Conservation (phyloP, 2,113 vertebrate species). For the Agapornis roseicollis region DNA sequence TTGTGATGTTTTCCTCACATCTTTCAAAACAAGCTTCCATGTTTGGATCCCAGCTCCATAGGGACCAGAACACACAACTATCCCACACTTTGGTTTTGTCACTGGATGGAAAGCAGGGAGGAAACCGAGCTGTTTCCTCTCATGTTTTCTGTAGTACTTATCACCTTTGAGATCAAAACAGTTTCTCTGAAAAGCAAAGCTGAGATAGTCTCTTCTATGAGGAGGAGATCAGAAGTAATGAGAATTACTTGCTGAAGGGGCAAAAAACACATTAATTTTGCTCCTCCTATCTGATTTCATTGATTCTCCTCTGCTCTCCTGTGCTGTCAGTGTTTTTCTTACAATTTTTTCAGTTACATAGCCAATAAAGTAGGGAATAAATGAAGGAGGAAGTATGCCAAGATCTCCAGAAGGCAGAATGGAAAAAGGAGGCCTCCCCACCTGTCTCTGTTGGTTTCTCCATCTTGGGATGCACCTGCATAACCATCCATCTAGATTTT, state of each 20-base stretch:
- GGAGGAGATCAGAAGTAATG: not conserved
- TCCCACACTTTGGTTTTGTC: not conserved
- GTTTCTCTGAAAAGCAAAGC: not conserved
- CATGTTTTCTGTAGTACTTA: not conserved
- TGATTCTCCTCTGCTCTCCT: not conserved
- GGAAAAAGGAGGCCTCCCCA: not conserved
- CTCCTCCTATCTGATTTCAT: slow-evolving; percentile 12
- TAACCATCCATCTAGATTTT: not conserved
- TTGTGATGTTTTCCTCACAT: not conserved
- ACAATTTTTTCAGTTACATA: not conserved
- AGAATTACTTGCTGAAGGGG: slow-evolving; percentile 27
- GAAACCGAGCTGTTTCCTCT: not conserved
- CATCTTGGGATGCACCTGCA: slow-evolving; percentile 15
- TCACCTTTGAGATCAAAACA: not conserved
- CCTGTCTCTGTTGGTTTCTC: not conserved
- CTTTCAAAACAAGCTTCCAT: not conserved
- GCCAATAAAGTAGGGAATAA: slow-evolving; percentile 8
- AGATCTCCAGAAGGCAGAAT: slow-evolving; percentile 36
- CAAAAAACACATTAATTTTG: slow-evolving; percentile 2
- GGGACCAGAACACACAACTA: not conserved
- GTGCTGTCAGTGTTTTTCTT: not conserved
- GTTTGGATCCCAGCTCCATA: not conserved
- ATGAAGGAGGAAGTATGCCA: slow-evolving; percentile 5
- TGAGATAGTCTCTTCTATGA: not conserved
- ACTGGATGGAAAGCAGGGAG: not conserved